Evolutionary conservation across 2,888 invertebrate species (phyloP), one percentile per base, ranked within the genome.

Genomic region (Drosophila maculinotata): DNA sequence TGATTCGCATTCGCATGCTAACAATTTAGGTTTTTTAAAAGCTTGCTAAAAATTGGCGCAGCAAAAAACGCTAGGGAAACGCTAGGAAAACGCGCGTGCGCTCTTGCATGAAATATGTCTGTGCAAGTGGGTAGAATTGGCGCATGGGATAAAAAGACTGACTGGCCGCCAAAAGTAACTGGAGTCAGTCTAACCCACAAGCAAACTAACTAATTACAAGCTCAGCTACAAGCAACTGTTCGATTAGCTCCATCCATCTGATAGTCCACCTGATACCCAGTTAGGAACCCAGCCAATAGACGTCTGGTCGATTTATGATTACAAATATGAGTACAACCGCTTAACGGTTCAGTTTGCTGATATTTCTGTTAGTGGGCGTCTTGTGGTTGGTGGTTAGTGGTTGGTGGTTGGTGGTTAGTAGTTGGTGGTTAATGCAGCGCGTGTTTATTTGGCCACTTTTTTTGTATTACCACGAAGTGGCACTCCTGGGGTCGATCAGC

Each of bases 361-460:
- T 38, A 42, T 39, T 45, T 45, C 15, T 30, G 57, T 39, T 66
- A 68, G 77, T 77, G 78, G 77, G 77, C 81, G 80, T 77, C 25
- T 35, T 20, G 20, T 20, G 20, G 20, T 20, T 20, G 4, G 20
- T 4, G 20, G 20, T 20, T 20, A 20, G 20, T 20, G 20, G 20
- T 20, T 20, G 4, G 20, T 20, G 20, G 20, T 20, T 20, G 4
- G 20, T 20, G 20, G 20, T 4, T 20, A 20, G 20, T 20, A 4
- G 20, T 4, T 20, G 20, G 2, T 28, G 38, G 38, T 48, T 63
- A 30, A 57, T 72, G 51, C 51, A 36, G 51, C 47, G 53, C 48
- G 42, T 39, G 62, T 60, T 72, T 76, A 66, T 63, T 79, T 62
- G 73, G 60, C 57, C 62, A 54, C n/a, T n/a, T n/a, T n/a, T n/a